Percentiles rank a stretch among this genome's conserved stretches.
Evolutionary conservation across 2,797 vertebrate species (phyloP).

Genomic region (Dipus sagitta): DNA sequence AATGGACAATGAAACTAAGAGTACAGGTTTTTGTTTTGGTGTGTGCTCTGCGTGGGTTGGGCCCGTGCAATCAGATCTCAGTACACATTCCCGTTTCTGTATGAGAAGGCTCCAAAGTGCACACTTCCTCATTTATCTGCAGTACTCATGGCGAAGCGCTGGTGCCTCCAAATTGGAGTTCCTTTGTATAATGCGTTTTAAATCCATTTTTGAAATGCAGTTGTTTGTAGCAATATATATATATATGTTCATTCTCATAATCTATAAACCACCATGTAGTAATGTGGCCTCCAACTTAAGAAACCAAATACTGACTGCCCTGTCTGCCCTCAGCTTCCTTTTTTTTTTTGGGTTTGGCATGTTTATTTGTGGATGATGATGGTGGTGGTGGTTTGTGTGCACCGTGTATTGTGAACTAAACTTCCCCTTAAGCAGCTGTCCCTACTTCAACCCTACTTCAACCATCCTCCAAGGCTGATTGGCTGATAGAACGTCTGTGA

Average conservation of each 20-base stretch:
- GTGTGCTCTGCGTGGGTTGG: background rate
- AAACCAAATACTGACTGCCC: background rate
- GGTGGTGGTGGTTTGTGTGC: too few relatives aligned
- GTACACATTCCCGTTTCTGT: background rate
- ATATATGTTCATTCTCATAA: too few relatives aligned
- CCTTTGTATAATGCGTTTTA: background rate
- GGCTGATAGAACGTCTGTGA: too few relatives aligned
- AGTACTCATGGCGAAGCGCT: conserved; percentile 21
- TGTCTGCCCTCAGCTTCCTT: background rate
- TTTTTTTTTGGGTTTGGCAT: too few relatives aligned
- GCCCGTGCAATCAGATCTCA: background rate
- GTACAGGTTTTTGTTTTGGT: background rate
- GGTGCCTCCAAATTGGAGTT: conserved; percentile 53
- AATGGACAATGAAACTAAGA: background rate
- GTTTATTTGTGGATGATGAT: too few relatives aligned
- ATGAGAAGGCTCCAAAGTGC: conserved; percentile 53
- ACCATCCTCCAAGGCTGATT: too few relatives aligned
- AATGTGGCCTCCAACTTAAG: background rate
- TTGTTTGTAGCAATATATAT: too few relatives aligned
- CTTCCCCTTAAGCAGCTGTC: too few relatives aligned
- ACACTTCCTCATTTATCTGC: conserved; percentile 51
- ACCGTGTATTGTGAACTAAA: too few relatives aligned
- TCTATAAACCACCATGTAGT: background rate
- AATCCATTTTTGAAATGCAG: background rate
- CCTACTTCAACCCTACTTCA: too few relatives aligned